Conservation (phyloP, 2,113 vertebrate genomes). For the Lepisosteus oculatus region DNA sequence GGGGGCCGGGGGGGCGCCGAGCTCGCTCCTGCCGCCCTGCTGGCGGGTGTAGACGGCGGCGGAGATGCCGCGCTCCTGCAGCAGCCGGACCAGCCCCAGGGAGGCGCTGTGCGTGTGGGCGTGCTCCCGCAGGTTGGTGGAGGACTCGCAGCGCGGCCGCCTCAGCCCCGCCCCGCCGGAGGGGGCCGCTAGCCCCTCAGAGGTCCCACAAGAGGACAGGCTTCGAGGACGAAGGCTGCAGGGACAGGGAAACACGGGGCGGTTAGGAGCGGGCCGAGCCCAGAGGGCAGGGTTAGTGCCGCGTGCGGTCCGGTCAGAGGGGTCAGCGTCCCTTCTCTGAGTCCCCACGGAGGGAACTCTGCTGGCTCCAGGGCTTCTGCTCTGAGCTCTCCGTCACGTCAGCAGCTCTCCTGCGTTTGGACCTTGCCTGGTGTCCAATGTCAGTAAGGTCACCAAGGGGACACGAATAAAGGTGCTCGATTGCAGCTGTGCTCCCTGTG, state of each 20-base stretch:
- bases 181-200: constrained; percentile 58
- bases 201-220: constrained; percentile 72
- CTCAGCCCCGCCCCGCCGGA: not conserved
- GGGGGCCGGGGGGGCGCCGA: not conserved
- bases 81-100: constrained; percentile 56
- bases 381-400: too few species aligned
- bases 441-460: too few species aligned
- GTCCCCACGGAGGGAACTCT: not conserved
- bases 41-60: constrained; percentile 37
- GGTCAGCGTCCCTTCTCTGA: not conserved
- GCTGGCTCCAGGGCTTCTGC: too few species aligned
- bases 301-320: not conserved
- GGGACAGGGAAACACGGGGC: constrained; percentile 1
- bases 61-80: constrained; percentile 61
- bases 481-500: too few species aligned
- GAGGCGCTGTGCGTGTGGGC: constrained; percentile 30
- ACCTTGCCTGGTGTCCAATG: too few species aligned
- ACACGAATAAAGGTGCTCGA: too few species aligned
- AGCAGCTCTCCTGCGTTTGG: too few species aligned
- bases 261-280: not conserved
- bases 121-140: constrained; percentile 12
- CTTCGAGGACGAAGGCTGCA: constrained; percentile 67
- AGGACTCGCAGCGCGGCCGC: constrained; percentile 13
- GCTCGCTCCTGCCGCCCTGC: not conserved
- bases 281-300: constrained; percentile 10